phyloP scores from a whole-genome alignment of 2,888 invertebrate species.

The Amphipyra berbera region DNA sequence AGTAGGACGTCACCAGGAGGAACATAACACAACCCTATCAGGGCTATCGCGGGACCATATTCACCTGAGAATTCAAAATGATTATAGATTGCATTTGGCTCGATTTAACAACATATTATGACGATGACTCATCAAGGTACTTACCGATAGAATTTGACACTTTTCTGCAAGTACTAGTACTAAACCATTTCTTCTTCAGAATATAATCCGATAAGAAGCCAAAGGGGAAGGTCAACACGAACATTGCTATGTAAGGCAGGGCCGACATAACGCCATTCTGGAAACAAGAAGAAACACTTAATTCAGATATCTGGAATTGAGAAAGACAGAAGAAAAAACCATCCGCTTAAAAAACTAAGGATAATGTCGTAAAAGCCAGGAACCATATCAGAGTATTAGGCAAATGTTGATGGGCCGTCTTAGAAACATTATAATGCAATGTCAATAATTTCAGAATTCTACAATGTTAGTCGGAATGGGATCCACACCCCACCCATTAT shows the following conservation, averaged over 20 bases:
- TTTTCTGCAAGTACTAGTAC: slow-evolving; percentile 85
- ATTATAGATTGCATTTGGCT: no score
- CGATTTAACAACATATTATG: no score
- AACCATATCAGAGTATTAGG: no score
- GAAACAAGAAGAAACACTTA: slow-evolving; percentile 2
- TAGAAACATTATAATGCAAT: no score
- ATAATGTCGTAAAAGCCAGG: no score
- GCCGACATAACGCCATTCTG: slow-evolving; percentile 93
- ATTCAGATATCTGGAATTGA: no score
- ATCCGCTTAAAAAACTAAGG: no score
- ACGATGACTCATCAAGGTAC: slow-evolving; percentile 2
- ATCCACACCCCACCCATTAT: no score
- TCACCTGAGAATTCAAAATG: slow-evolving; percentile 79
- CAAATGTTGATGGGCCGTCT: no score
- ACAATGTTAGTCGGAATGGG: no score
- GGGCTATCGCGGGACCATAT: slow-evolving; percentile 91
- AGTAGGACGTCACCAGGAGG: slow-evolving; percentile 83
- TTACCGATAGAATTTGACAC: slow-evolving; percentile 77
- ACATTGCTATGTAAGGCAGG: slow-evolving; percentile 93
- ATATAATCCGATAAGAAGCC: slow-evolving; percentile 89
- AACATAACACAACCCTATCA: slow-evolving; percentile 90
- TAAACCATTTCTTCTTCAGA: slow-evolving; percentile 86
- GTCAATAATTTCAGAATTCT: no score
- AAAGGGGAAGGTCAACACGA: slow-evolving; percentile 87
- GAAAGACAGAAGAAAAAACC: no score